Percentiles rank a stretch among this genome's conserved stretches.
phyloP scores from a whole-genome alignment of 2,797 vertebrate species.

The Pelodytes ibericus region DNA sequence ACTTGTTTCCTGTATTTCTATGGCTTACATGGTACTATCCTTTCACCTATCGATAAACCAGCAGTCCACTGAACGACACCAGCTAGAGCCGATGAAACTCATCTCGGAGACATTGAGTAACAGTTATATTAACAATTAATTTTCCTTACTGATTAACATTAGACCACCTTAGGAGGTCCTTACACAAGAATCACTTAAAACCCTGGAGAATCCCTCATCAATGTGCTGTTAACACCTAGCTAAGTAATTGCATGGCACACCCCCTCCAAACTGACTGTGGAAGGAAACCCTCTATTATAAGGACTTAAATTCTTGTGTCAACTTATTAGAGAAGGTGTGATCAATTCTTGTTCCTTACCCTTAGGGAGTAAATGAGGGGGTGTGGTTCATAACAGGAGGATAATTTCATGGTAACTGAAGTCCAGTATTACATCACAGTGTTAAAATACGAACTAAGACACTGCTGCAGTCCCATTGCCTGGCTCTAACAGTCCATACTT shows the following conservation, averaged over 20 bases:
- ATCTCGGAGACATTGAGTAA: too few species aligned
- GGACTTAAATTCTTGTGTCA: slow-evolving; percentile 50
- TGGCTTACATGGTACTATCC: too few species aligned
- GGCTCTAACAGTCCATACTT: not conserved
- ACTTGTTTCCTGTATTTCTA: too few species aligned
- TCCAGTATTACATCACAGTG: slow-evolving; percentile 1
- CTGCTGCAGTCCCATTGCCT: not conserved
- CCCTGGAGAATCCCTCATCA: slow-evolving; percentile 24
- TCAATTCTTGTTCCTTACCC: slow-evolving; percentile 33
- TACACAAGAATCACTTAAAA: slow-evolving; percentile 22
- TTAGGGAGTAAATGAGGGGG: not conserved
- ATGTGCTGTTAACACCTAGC: slow-evolving; percentile 45
- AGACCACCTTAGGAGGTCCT: slow-evolving; percentile 21
- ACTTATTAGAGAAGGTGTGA: slow-evolving; percentile 50
- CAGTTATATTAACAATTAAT: slow-evolving; percentile 16
- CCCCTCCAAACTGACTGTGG: slow-evolving; percentile 13
- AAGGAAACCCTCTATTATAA: slow-evolving; percentile 47
- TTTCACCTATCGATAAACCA: too few species aligned
- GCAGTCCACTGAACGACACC: too few species aligned
- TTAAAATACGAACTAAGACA: not conserved
- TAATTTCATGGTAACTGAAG: slow-evolving; percentile 31
- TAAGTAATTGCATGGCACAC: slow-evolving; percentile 46
- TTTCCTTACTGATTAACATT: slow-evolving; percentile 3
- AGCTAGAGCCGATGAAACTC: too few species aligned
- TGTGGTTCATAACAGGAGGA: slow-evolving; percentile 24